Evolutionary conservation across 2,888 invertebrate genomes (phyloP).

Genomic region (Cheilosia variabilis): DNA sequence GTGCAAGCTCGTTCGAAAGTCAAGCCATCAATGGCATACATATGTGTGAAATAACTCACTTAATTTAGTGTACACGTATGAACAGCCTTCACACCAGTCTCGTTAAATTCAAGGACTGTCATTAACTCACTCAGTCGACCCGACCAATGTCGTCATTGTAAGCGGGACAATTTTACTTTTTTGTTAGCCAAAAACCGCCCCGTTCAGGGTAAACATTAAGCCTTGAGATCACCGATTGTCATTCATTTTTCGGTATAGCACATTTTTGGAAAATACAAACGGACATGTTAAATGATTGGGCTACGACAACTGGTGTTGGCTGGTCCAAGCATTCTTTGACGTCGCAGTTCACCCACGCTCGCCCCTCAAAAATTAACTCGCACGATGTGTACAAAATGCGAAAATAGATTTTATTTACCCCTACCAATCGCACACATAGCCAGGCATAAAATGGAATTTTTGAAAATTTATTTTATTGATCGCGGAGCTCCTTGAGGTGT

Average conservation of each 20-base stretch:
- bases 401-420: slow-evolving; percentile 53
- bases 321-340: slow-evolving; percentile 13
- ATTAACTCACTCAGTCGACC: slow-evolving; percentile 23
- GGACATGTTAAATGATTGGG: slow-evolving; percentile 22
- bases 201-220: slow-evolving; percentile 38
- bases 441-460: background rate
- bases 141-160: slow-evolving; percentile 19
- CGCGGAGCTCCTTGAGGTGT: background rate
- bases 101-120: slow-evolving; percentile 49
- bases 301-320: slow-evolving; percentile 39
- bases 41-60: slow-evolving; percentile 10
- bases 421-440: background rate
- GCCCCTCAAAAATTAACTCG: slow-evolving; percentile 3
- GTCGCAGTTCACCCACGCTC: slow-evolving; percentile 38
- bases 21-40: slow-evolving; percentile 4
- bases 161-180: slow-evolving; percentile 8
- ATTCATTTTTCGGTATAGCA: slow-evolving; percentile 22
- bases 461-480: background rate
- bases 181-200: slow-evolving; percentile 18
- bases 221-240: slow-evolving; percentile 28
- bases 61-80: background rate
- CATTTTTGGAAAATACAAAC: slow-evolving; percentile 22
- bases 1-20: slow-evolving; percentile 5
- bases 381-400: slow-evolving; percentile 8
- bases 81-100: slow-evolving; percentile 49